phyloP scores from a whole-genome alignment of 1,140 invertebrate species.

The Pygmarrhopalites habei region DNA sequence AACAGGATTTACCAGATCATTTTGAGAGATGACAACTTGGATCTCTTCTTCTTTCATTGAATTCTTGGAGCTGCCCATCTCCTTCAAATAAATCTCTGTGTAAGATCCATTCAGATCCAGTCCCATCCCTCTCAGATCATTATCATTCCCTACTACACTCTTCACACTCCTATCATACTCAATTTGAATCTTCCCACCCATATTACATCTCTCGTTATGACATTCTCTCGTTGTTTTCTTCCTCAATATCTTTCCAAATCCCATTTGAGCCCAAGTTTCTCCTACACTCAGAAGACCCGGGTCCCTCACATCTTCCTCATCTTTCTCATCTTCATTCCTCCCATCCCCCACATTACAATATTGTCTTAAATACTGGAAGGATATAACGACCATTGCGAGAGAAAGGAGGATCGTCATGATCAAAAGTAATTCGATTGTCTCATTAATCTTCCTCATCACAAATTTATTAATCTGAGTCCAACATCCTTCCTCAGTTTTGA shows the following conservation, averaged over 20 bases:
- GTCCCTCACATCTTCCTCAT: neutral
- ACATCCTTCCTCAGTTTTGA: neutral
- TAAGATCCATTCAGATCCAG: neutral
- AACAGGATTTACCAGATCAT: too few species aligned
- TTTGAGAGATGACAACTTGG: too few species aligned
- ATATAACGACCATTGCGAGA: neutral
- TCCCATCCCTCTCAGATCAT: too few species aligned
- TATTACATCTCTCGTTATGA: neutral
- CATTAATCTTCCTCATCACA: neutral
- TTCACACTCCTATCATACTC: neutral
- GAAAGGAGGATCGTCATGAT: neutral
- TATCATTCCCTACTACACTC: neutral
- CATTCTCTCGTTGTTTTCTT: neutral
- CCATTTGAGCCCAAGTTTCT: neutral
- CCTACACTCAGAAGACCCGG: neutral
- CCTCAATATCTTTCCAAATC: neutral
- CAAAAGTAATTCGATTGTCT: neutral
- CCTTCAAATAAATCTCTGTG: neutral
- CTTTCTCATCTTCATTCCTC: neutral
- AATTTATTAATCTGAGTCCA: neutral
- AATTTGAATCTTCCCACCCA: neutral
- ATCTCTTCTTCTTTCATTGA: too few species aligned
- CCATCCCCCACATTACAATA: neutral
- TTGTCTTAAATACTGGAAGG: neutral
- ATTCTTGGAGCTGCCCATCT: neutral